These are phyloP conservation scores for Trogon surrucura DNA, from an alignment of 2,113 vertebrate genomes.

Conservation along the genomic window DNA sequence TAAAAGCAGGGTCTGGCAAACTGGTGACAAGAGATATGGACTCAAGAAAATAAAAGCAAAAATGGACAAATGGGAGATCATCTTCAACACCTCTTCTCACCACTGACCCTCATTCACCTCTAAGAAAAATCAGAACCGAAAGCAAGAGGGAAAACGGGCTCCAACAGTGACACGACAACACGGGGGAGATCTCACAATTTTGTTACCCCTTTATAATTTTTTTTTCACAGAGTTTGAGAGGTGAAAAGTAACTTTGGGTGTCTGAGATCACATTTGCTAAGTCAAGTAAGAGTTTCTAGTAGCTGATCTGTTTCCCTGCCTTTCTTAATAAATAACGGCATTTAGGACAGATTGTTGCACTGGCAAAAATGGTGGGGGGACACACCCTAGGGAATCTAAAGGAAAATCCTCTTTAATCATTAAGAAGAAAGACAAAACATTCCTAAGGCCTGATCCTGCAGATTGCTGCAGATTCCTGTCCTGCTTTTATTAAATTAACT, in stretches of 20 bases:
- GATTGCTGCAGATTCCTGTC: background rate
- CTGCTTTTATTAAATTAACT: conserved; percentile 5
- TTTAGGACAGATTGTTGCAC: background rate
- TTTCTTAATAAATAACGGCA: conserved; percentile 43
- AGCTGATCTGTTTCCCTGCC: background rate
- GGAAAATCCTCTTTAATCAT: background rate
- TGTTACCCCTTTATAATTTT: background rate
- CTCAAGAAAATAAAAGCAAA: background rate
- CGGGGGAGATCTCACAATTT: fast-evolving
- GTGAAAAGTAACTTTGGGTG: background rate
- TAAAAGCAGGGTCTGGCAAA: background rate
- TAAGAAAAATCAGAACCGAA: background rate
- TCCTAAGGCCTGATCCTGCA: background rate
- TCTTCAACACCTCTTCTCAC: background rate
- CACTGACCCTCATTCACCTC: background rate
- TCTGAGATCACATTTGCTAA: conserved; percentile 15
- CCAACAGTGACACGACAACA: background rate
- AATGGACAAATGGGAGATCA: background rate
- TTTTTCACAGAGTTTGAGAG: conserved; percentile 8
- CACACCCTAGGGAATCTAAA: background rate
- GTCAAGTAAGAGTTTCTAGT: conserved; percentile 29
- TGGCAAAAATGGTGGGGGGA: background rate
- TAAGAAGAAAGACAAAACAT: background rate
- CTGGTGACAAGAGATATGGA: fast-evolving
- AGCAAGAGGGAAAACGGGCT: background rate